Evolutionary conservation across 2,797 vertebrate genomes (phyloP), one percentile per base, ranked within the genome.

Genomic region (Hozukius guyotensis): DNA sequence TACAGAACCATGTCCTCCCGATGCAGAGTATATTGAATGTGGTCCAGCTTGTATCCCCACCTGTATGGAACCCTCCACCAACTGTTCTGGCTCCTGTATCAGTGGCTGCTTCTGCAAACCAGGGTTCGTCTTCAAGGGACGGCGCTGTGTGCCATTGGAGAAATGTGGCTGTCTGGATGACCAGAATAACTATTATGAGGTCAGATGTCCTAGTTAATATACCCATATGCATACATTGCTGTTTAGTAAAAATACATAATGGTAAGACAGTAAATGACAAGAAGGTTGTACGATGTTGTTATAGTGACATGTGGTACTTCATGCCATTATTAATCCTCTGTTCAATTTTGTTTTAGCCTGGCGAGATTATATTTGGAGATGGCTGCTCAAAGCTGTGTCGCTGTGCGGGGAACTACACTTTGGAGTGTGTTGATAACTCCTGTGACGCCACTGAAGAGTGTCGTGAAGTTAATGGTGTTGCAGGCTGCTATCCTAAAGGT

Each of bases 401-500:
- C 74, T 96, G 95, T 90, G 90, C 16, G 8, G 95, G 95, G 20
- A 96, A 96, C 92, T 96, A 96, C 91, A 95, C 93, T 36, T 75
- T 96, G 61, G 78, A 92, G 60, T 96, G 96, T 87, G 93, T 95
- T 69, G 94, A 95, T 82, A 96, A 94, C 84, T 88, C 88, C 77
- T 96, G 96, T 84, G 84, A 89, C 18, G 75, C 94, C 61, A 92
- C 89, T 69, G 96, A 96, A 84, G 96, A 96, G 86, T 96, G 96
- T 83, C 91, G 89, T 0, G 83, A 95, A 13, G 82, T 94, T 36
- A 90, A 89, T 38, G 95, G 95, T 32, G 86, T 93, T 52, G 2
- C 87, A 11, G 92, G 92, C 80, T 96, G 96, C 87, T 94, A 96
- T 82, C 95, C 93, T 57, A 96, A 96, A 96, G 95, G 96, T 96